Conservation (phyloP, 2,113 vertebrate genomes). For the Accipiter cooperii region DNA sequence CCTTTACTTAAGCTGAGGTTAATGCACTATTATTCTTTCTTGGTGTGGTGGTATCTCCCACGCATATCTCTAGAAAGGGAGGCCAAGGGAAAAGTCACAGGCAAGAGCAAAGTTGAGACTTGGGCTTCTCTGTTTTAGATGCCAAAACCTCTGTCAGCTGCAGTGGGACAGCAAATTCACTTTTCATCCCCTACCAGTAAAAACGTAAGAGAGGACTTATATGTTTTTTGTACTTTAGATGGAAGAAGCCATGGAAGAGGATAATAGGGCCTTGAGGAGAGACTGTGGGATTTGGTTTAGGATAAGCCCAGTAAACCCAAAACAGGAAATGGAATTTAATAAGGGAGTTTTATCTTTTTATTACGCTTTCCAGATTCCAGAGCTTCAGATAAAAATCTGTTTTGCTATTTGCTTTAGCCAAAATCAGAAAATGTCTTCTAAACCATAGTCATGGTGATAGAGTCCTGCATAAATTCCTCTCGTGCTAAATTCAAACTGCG, state of each 20-base stretch:
- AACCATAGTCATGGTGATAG: neutral
- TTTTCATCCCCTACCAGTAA: neutral
- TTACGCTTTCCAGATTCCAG: neutral
- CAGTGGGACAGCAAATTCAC: neutral
- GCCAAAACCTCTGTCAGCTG: neutral
- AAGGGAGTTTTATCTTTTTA: neutral
- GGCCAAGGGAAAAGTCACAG: neutral
- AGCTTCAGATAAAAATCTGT: neutral
- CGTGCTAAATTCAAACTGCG: neutral
- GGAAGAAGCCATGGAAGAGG: neutral
- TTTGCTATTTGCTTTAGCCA: neutral
- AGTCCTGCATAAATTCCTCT: neutral
- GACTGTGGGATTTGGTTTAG: neutral
- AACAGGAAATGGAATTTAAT: neutral
- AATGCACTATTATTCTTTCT: neutral
- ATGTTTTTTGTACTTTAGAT: neutral
- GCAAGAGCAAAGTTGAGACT: neutral
- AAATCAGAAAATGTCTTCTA: neutral
- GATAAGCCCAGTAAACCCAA: neutral
- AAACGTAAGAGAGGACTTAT: neutral
- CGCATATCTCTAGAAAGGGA: neutral
- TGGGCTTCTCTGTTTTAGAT: neutral
- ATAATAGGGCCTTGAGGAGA: neutral
- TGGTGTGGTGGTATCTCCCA: neutral
- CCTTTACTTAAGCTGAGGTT: neutral